Percentiles rank a stretch among this genome's conserved stretches.
Conservation (phyloP, 2,797 vertebrate species). For the Karalla daura region DNA sequence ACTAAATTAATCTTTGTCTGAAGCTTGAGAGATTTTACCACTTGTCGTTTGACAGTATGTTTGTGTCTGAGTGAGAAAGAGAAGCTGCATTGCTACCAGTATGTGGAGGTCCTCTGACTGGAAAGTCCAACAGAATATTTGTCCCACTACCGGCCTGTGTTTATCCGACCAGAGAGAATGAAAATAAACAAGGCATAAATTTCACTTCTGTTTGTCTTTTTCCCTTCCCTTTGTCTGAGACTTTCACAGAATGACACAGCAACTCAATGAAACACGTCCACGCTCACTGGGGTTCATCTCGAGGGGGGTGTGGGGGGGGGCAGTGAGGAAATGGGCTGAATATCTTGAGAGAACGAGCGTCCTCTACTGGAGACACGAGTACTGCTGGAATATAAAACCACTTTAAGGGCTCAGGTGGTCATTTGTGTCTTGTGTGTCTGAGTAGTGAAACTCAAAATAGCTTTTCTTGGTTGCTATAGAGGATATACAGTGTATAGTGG, state of each 20-base stretch:
- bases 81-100: conserved; percentile 6
- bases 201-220: conserved; percentile 2
- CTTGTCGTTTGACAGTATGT: neutral
- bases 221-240: neutral
- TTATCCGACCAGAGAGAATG: conserved; percentile 3
- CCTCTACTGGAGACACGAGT: conserved; percentile 59
- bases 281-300: too few relatives aligned
- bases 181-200: conserved; percentile 37
- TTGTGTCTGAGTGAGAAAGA: conserved; percentile 1
- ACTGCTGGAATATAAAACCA: neutral
- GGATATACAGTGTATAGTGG: neutral
- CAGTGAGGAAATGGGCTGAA: neutral
- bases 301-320: too few relatives aligned
- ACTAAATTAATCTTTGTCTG: neutral
- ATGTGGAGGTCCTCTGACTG: conserved; percentile 2
- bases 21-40: neutral
- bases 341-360: conserved; percentile 11
- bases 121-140: conserved; percentile 26
- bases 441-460: neutral
- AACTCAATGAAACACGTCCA: neutral
- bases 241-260: neutral
- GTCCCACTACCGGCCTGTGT: neutral
- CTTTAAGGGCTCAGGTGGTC: neutral
- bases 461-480: neutral
- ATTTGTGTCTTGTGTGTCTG: neutral